phyloP scores from a whole-genome alignment of 2,888 invertebrate species.

The Tetragnatha montana region DNA sequence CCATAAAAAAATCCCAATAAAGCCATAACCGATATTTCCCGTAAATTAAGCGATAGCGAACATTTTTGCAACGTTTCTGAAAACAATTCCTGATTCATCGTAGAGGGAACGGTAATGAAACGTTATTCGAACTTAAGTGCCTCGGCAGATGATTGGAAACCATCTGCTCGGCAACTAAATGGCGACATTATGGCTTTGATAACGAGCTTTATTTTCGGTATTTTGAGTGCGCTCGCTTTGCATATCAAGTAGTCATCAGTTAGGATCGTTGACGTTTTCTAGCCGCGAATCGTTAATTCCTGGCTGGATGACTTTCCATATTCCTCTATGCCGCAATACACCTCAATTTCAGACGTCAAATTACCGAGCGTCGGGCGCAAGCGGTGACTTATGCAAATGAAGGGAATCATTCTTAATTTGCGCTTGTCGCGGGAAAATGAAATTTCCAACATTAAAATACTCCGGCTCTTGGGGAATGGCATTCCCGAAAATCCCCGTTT shows the following conservation, averaged over 20 bases:
- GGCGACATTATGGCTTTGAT: constrained; percentile 61
- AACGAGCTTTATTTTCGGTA: constrained; percentile 68
- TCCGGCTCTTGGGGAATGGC: neutral
- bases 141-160: constrained; percentile 49
- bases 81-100: constrained; percentile 32
- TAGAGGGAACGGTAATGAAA: constrained; percentile 46
- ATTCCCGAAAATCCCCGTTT: no score
- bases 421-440: constrained; percentile 1
- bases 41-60: constrained; percentile 62
- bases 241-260: constrained; percentile 70
- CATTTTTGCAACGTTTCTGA: neutral
- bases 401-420: constrained; percentile 42
- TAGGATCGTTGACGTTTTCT: constrained; percentile 59
- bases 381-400: constrained; percentile 37
- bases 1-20: constrained; percentile 31
- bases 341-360: constrained; percentile 22
- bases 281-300: constrained; percentile 57
- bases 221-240: constrained; percentile 56
- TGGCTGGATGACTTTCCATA: constrained; percentile 4
- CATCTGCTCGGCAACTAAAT: constrained; percentile 57
- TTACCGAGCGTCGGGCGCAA: neutral
- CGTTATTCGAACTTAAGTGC: constrained; percentile 50
- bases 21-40: constrained; percentile 55
- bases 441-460: neutral
- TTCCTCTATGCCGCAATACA: constrained; percentile 16